These are phyloP conservation scores for Hemibagrus guttatus DNA, from an alignment of 2,797 vertebrate species.

Conservation along the genomic window DNA sequence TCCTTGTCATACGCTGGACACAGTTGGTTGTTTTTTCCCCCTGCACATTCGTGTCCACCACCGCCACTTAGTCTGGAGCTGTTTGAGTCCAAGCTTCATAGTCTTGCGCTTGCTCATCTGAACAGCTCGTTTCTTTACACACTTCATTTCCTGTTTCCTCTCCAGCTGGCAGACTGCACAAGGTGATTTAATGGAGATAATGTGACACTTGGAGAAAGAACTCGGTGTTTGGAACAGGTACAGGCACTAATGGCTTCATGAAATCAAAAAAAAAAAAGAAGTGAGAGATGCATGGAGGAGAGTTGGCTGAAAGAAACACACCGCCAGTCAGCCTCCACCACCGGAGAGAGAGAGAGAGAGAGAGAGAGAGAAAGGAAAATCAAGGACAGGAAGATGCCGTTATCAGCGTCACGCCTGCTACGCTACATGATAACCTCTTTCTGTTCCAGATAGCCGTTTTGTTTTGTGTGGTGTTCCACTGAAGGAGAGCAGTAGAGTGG, in stretches of 20 bases:
- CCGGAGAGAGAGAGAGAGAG: background rate
- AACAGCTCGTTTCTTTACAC: constrained; percentile 7
- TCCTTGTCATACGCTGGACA: background rate
- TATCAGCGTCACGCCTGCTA: background rate
- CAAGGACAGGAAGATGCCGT: background rate
- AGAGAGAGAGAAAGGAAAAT: background rate
- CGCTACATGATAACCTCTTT: background rate
- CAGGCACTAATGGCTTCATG: background rate
- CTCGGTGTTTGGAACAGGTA: background rate
- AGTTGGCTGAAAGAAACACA: background rate
- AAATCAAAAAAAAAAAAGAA: too few species aligned
- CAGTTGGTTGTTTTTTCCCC: too few species aligned
- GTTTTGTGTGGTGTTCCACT: background rate
- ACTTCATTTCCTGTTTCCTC: constrained; percentile 1
- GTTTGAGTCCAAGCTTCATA: constrained; percentile 10
- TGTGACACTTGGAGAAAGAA: background rate
- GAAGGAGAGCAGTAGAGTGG: background rate
- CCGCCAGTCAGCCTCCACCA: background rate
- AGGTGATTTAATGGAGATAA: constrained; percentile 1
- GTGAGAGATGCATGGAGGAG: background rate
- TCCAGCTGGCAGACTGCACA: background rate
- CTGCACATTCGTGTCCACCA: background rate
- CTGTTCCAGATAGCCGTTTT: background rate
- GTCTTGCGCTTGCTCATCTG: background rate
- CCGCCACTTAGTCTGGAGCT: background rate